These are phyloP conservation scores for Panonychus citri DNA, from an alignment of 1,140 invertebrate genomes.

Conservation along the genomic window DNA sequence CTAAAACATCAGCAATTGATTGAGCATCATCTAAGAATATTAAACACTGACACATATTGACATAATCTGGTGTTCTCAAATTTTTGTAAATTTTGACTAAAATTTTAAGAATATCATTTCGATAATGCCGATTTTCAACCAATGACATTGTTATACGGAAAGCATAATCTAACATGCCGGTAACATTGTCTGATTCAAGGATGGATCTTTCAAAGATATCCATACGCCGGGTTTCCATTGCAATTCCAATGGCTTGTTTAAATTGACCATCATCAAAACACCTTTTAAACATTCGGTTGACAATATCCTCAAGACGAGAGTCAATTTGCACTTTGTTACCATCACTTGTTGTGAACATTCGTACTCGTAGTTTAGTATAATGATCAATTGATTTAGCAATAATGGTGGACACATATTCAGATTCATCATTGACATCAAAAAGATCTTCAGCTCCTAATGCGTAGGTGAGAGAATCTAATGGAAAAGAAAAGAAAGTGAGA, in stretches of 20 bases:
- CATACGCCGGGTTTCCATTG: slow-evolving; percentile 81
- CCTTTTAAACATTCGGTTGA: slow-evolving; percentile 86
- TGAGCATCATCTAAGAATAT: slow-evolving; percentile 84
- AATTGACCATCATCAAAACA: slow-evolving; percentile 83
- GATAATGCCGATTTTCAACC: slow-evolving; percentile 73
- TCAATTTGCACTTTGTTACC: slow-evolving; percentile 46
- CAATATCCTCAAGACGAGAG: slow-evolving; percentile 66
- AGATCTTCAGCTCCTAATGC: slow-evolving; percentile 73
- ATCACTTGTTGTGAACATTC: slow-evolving; percentile 31
- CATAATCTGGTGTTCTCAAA: slow-evolving; percentile 67
- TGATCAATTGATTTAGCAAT: slow-evolving; percentile 87
- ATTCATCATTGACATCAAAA: slow-evolving; percentile 75
- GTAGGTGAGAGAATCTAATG: slow-evolving; percentile 67
- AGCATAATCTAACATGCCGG: slow-evolving; percentile 74
- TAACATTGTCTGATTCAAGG: slow-evolving; percentile 66
- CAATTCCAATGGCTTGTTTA: slow-evolving; percentile 75
- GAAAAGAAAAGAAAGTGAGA: background rate
- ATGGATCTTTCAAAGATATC: slow-evolving; percentile 82
- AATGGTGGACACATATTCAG: slow-evolving; percentile 89
- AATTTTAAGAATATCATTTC: slow-evolving; percentile 61
- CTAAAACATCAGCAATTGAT: slow-evolving; percentile 54
- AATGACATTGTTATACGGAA: slow-evolving; percentile 87
- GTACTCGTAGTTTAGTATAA: slow-evolving; percentile 63
- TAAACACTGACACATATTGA: slow-evolving; percentile 85
- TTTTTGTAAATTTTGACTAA: slow-evolving; percentile 72